Conservation (phyloP, 2,797 vertebrate genomes). For the Gephyroberyx darwinii region DNA sequence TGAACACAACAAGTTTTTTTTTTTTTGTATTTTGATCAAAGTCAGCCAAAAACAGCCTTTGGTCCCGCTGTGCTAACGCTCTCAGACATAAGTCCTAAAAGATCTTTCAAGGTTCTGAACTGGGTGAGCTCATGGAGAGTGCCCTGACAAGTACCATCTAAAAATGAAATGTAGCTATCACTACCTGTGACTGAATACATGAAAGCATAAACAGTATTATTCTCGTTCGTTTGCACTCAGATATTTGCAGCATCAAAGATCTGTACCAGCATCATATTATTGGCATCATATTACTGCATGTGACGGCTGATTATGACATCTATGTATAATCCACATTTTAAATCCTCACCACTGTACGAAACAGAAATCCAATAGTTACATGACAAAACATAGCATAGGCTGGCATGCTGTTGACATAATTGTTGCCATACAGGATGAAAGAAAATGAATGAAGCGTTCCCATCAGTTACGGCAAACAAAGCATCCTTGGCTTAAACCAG, state of each 20-base stretch:
- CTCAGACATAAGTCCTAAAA: constrained; percentile 48
- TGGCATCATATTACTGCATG: not conserved
- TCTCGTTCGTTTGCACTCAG: not conserved
- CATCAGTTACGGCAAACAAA: constrained; percentile 31
- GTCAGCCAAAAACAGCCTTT: constrained; percentile 33
- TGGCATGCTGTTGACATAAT: constrained; percentile 13
- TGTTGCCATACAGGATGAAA: constrained; percentile 12
- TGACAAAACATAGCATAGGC: not conserved
- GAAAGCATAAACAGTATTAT: not conserved
- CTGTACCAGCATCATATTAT: not conserved
- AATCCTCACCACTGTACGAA: not conserved
- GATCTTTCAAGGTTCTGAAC: constrained; percentile 51
- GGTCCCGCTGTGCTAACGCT: constrained; percentile 28
- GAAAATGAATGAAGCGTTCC: constrained; percentile 16
- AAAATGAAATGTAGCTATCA: constrained; percentile 19
- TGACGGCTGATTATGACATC: not conserved
- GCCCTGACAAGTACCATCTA: constrained; percentile 21
- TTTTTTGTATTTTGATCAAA: constrained; percentile 37
- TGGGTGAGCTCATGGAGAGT: constrained; percentile 25
- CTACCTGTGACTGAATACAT: constrained; percentile 20
- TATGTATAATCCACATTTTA: not conserved
- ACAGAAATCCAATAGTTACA: not conserved
- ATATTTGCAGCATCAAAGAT: not conserved
- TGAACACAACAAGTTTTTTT: constrained; percentile 40
- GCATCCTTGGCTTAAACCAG: not conserved